Base-by-base conservation (phyloP, 1,140 invertebrate species). In the Philotrypesis tridentata region DNA sequence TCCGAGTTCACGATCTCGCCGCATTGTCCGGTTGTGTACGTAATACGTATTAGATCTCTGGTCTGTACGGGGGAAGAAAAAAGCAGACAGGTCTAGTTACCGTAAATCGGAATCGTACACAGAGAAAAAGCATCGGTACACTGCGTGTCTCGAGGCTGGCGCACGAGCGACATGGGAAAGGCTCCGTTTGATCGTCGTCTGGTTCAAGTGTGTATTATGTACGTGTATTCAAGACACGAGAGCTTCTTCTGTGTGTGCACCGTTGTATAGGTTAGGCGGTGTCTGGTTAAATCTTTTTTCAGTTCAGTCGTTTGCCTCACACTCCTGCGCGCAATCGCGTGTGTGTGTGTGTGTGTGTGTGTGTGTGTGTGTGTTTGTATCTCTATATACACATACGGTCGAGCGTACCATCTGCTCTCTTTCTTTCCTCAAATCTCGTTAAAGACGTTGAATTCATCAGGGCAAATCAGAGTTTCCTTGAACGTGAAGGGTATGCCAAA, bases 51-150 rank as follows among this genome's bases (percentile, higher is more conserved):
- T 37, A 37, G 33, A 9, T 5, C 3, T 37, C 3, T 37, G 33
- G 33, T 37, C 3, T 37, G 9, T 37, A 5, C 3, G 33, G 33
- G 1, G 4, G 4, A 8, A 9, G 43, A 14, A 63, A 63, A 74
- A 73, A 29, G 40, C 14, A 17, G 40, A 55, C 40, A 23, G n/a
- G 11, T 33, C 74, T 43, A 14, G 74, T 67, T 65, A 29, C 75
- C 75, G 27, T 78, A 31, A 78, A 55, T 68, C 63, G 33, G 23
- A 60, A 1, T 11, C 37, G 17, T 37, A 3, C 33, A 37, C 9
- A 23, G 61, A n/a, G 75, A 78, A 78, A 78, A 78, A 78, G 60
- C 29, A n/a, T n/a, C n/a, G n/a, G n/a, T n/a, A n/a, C n/a, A n/a
- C n/a, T n/a, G n/a, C n/a, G n/a, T n/a, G n/a, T n/a, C n/a, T n/a